Base-by-base conservation (phyloP, 37 sponge, comb jelly and placozoan species). In the Theonella swinhoei region DNA sequence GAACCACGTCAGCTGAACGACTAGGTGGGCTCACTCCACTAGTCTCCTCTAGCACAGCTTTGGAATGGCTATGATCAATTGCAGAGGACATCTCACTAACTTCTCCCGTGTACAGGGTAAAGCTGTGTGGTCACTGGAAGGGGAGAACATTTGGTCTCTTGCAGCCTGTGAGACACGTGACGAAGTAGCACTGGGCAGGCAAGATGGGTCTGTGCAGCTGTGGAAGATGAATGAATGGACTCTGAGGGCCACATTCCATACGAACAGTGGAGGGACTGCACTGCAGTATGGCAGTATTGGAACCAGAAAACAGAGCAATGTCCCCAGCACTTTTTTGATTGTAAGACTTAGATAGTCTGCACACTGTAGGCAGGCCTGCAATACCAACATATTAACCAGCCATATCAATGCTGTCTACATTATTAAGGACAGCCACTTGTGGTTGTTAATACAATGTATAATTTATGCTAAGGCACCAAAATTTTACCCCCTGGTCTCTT, bases 41-140 rank as follows among this genome's bases (percentile, higher is more conserved):
- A n/a, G n/a, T n/a, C n/a, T n/a, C n/a, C n/a, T n/a, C n/a, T n/a
- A n/a, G n/a, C n/a, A n/a, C n/a, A n/a, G n/a, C n/a, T n/a, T n/a
- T n/a, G n/a, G n/a, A n/a, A n/a, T n/a, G n/a, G n/a, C n/a, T n/a
- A n/a, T n/a, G n/a, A n/a, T n/a, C n/a, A n/a, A n/a, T n/a, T n/a
- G n/a, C n/a, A n/a, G n/a, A n/a, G n/a, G n/a, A n/a, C n/a, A n/a
- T n/a, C n/a, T n/a, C n/a, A n/a, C n/a, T n/a, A n/a, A n/a, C n/a
- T n/a, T n/a, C n/a, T n/a, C n/a, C n/a, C n/a, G n/a, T n/a, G n/a
- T n/a, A 32, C 25, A 82, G 83, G 83, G 42, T 1, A 82, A 73
- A 71, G 61, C 83, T 4, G 83, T 82, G n/a, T 82, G 83, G 83
- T 59, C 74, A 17, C 63, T 72, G 71, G 83, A 82, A 17, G 64